A percentile compares a stretch with the other conserved stretches of the same genome.
These are phyloP conservation scores for Plecturocebus donacophilus DNA, from an alignment of 2,113 vertebrate species.

Conservation along the genomic window DNA sequence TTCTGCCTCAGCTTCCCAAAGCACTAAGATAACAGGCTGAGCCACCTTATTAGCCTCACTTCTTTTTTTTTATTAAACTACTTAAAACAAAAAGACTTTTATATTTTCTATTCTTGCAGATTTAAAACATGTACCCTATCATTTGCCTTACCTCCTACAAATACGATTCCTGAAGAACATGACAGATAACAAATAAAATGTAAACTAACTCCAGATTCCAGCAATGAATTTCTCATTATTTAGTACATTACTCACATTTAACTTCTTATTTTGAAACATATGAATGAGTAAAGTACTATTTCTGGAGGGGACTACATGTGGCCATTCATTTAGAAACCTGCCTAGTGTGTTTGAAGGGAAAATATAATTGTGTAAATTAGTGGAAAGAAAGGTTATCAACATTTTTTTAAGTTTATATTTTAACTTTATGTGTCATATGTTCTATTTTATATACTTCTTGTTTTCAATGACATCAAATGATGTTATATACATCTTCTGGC, in stretches of 20 bases:
- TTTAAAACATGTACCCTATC: neutral
- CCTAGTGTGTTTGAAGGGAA: neutral
- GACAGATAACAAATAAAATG: slow-evolving; percentile 19
- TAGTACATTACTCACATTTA: slow-evolving; percentile 2
- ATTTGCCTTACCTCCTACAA: neutral
- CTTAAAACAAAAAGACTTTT: neutral
- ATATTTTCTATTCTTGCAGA: neutral
- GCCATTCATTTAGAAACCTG: neutral
- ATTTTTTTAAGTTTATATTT: slow-evolving; percentile 39
- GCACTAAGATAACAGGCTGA: too few species aligned
- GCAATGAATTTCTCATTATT: neutral
- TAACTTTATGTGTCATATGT: slow-evolving; percentile 40
- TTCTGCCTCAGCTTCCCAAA: too few species aligned
- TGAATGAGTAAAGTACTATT: neutral
- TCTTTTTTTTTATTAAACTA: neutral
- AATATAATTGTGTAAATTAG: neutral
- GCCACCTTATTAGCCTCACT: too few species aligned
- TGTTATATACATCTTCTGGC: neutral
- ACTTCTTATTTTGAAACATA: neutral
- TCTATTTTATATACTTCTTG: slow-evolving; percentile 6
- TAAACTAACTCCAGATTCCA: slow-evolving; percentile 14
- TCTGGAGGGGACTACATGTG: slow-evolving; percentile 49
- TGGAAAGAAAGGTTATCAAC: neutral
- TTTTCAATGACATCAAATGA: neutral
- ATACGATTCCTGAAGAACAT: neutral